Conservation (phyloP, 2,797 vertebrate genomes). For the Heterohyrax brucei region DNA sequence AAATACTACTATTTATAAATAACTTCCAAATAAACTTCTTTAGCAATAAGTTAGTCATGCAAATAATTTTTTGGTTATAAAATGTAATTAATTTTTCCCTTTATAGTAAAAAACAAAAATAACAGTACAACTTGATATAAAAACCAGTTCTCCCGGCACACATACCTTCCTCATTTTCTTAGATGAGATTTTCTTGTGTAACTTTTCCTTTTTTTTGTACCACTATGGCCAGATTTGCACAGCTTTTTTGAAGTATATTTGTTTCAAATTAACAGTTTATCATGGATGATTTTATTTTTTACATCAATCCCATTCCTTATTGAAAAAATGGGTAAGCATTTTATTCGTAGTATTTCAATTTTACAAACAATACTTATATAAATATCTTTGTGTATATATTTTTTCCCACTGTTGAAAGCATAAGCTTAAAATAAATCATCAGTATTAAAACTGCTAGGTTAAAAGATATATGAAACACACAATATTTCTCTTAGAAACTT, state of each 20-base stretch:
- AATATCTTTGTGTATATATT: neutral
- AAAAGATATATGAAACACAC: neutral
- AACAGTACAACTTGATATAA: neutral
- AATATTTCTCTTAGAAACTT: neutral
- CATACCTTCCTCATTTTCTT: neutral
- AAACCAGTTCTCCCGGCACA: neutral
- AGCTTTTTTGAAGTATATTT: neutral
- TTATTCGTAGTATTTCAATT: neutral
- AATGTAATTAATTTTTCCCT: neutral
- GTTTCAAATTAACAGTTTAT: neutral
- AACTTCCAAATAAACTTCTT: neutral
- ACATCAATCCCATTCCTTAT: neutral
- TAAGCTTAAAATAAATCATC: constrained; percentile 10
- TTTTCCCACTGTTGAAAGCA: neutral
- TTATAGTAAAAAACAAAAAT: neutral
- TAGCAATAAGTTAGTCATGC: neutral
- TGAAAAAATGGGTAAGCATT: constrained; percentile 4
- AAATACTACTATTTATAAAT: neutral
- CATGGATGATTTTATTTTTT: constrained; percentile 5
- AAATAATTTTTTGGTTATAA: neutral
- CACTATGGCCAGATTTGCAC: neutral
- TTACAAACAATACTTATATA: neutral
- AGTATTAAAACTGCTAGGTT: neutral
- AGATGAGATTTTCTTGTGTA: neutral
- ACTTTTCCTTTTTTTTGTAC: neutral